phyloP scores from a whole-genome alignment of 1,140 invertebrate species.

The Heliconius himera region DNA sequence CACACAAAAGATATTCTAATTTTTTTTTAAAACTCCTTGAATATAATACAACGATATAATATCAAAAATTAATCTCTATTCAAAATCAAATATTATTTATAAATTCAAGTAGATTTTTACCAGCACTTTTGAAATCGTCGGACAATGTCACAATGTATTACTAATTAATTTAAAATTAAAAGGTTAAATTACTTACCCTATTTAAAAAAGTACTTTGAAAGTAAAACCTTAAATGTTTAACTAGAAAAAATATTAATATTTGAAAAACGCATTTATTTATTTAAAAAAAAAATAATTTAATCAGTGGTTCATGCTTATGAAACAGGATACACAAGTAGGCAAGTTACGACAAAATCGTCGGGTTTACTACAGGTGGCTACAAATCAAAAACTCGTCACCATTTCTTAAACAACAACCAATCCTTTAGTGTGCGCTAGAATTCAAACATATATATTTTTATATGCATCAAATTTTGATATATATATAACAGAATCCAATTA shows the following conservation, averaged over 20 bases:
- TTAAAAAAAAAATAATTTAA: slow-evolving; percentile 10
- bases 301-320: slow-evolving; percentile 53
- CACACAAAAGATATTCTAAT: too few species aligned
- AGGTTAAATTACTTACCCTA: neutral
- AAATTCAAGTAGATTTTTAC: too few species aligned
- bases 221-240: neutral
- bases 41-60: too few species aligned
- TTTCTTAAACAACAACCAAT: slow-evolving; percentile 68
- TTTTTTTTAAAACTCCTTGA: too few species aligned
- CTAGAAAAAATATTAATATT: neutral
- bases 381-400: slow-evolving; percentile 69
- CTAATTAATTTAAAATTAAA: too few species aligned
- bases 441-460: slow-evolving; percentile 60
- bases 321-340: slow-evolving; percentile 52
- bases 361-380: slow-evolving; percentile 66
- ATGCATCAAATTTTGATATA: slow-evolving; percentile 14
- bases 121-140: too few species aligned
- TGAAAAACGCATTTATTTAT: too few species aligned
- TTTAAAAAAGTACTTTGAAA: neutral
- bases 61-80: too few species aligned
- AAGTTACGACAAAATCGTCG: slow-evolving; percentile 42
- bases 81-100: too few species aligned
- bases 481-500: slow-evolving; percentile 1
- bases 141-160: too few species aligned
- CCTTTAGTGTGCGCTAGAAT: slow-evolving; percentile 79